Base-by-base conservation (phyloP, 2,888 invertebrate genomes). In the Napeogenes inachia region DNA sequence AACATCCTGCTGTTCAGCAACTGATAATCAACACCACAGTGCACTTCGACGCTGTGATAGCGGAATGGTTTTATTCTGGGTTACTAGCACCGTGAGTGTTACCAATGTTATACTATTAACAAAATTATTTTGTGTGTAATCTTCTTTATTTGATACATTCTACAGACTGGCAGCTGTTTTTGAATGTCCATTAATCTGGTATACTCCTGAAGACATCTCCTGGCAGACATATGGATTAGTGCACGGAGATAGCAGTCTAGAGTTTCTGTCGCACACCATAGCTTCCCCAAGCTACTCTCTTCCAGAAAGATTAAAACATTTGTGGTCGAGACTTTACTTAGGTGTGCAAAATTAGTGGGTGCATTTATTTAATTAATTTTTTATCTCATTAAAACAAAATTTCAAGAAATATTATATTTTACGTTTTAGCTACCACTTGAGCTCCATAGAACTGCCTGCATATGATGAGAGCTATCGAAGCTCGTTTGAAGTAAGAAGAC, bases 151-250 rank as follows among this genome's bases (percentile, higher is more conserved):
- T 42, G 3, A 2, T 42, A 10, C 10, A 42, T 47, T 57, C 12
- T n/a, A 0, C 63, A 85, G 85, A 13, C 59, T 84, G 38, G 77
- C 79, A 4, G 71, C 77, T 3, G 66, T 83, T 0, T 84, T 73
- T 68, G 71, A 76, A 6, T 83, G 84, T 54, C 83, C 85, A 0
- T 68, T 84, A 45, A 73, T 84, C 57, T 84, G 84, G 84, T 84
- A 82, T 70, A 75, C 75, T 45, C 64, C 75, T 3, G 64, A 69
- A 13, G 83, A 82, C 59, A 72, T 76, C 0, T 75, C 72, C 45
- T 81, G 81, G 84, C 71, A 77, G 68, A 73, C 68, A 3, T 60
- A 80, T 54, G 75, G 74, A 54, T 67, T 83, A 64, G 68, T 83
- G 54, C 78, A 84, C 61, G 81, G 75, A 59, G 67, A 73, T 50